Evolutionary conservation across 2,797 vertebrate genomes (phyloP).

Genomic region (Margarornis squamiger): DNA sequence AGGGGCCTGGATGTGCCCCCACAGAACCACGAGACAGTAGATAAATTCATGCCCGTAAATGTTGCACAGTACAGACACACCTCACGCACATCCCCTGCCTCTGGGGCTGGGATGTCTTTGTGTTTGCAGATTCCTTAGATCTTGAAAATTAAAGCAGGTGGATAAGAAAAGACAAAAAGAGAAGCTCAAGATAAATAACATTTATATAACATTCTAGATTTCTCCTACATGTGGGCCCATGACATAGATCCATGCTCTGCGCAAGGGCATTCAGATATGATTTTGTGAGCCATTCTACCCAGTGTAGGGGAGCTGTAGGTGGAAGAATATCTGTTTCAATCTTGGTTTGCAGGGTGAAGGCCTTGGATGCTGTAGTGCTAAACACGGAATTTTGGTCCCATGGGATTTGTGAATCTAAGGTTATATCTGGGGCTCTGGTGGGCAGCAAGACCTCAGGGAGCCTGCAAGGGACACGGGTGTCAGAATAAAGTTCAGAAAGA

Average conservation of each 20-base stretch:
- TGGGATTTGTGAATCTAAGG: not conserved
- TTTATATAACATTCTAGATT: not conserved
- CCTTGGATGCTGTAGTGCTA: not conserved
- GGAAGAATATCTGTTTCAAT: not conserved
- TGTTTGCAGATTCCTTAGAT: not conserved
- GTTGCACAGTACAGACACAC: not conserved
- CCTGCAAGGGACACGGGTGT: rapidly evolving
- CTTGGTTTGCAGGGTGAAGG: not conserved
- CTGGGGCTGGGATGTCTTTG: not conserved
- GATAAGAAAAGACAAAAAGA: not conserved
- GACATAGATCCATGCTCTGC: not conserved
- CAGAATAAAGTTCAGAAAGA: not conserved
- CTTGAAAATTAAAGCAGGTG: not conserved
- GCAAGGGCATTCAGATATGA: rapidly evolving
- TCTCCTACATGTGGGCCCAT: rapidly evolving
- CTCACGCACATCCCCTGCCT: not conserved
- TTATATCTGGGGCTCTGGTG: not conserved
- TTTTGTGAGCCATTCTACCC: not conserved
- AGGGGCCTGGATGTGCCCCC: not conserved
- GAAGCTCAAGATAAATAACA: not conserved
- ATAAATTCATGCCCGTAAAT: not conserved
- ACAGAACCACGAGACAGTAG: not conserved
- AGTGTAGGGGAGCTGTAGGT: not conserved
- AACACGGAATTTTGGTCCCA: not conserved
- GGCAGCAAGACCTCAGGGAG: not conserved